phyloP scores from a whole-genome alignment of 35 echinoderm and acorn worm species.

The Eucidaris tribuloides region DNA sequence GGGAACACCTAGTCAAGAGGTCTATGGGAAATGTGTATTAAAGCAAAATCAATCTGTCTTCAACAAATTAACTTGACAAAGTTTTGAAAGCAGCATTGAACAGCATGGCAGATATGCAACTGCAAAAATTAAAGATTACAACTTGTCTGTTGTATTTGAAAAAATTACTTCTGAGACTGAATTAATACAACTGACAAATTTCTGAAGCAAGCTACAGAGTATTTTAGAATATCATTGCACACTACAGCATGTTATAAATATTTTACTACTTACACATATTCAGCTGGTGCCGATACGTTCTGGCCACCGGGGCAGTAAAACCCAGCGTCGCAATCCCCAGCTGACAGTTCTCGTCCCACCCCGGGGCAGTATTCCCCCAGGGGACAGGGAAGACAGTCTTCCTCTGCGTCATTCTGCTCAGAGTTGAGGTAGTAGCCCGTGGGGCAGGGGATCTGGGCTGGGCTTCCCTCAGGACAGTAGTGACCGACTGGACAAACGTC shows the following conservation, averaged over 20 bases:
- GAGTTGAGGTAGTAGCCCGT: slow-evolving; percentile 82
- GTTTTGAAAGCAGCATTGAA: too few relatives aligned
- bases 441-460: slow-evolving; percentile 53
- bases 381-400: slow-evolving; percentile 78
- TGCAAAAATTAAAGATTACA: too few relatives aligned
- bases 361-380: slow-evolving; percentile 83
- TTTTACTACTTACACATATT: slow-evolving; percentile 67
- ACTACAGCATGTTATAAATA: not conserved
- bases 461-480: slow-evolving; percentile 81
- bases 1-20: too few relatives aligned
- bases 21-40: too few relatives aligned
- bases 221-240: not conserved
- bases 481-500: slow-evolving; percentile 83
- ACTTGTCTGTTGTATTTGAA: too few relatives aligned
- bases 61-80: too few relatives aligned
- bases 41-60: too few relatives aligned
- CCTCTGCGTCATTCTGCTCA: slow-evolving; percentile 60
- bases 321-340: slow-evolving; percentile 70
- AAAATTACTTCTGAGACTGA: too few relatives aligned
- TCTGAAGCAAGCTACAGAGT: not conserved
- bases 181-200: too few relatives aligned
- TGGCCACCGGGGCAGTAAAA: slow-evolving; percentile 93
- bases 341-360: slow-evolving; percentile 54
- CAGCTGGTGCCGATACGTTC: slow-evolving; percentile 75
- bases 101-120: too few relatives aligned